phyloP scores from a whole-genome alignment of 2,113 vertebrate genomes.

The Rhombomys opimus region DNA sequence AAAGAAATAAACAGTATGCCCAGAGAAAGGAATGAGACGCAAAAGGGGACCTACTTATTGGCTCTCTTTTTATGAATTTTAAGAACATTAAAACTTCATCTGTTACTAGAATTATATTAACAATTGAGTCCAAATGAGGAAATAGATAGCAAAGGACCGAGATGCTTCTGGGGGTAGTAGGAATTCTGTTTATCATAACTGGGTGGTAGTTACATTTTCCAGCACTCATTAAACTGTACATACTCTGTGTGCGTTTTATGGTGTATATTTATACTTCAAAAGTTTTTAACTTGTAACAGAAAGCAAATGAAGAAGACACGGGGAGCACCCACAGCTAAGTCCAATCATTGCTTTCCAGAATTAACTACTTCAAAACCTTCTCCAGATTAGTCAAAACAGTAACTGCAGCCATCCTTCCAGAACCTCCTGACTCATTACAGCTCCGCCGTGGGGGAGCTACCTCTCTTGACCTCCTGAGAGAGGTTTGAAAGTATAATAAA shows the following conservation, averaged over 20 bases:
- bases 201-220: constrained; percentile 1
- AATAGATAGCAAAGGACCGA: neutral
- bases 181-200: constrained; percentile 8
- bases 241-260: constrained; percentile 7
- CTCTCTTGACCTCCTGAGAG: neutral
- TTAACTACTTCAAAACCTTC: constrained; percentile 48
- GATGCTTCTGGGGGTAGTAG: neutral
- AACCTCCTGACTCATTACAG: neutral
- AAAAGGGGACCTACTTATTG: neutral
- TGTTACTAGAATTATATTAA: neutral
- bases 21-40: neutral
- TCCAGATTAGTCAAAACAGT: constrained; percentile 5
- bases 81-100: neutral
- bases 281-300: constrained; percentile 26
- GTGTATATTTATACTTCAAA: constrained; percentile 4
- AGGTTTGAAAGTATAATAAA: neutral
- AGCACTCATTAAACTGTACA: constrained; percentile 10
- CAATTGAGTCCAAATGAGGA: neutral
- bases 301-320: constrained; percentile 43
- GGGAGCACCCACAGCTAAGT: neutral
- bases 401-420: neutral
- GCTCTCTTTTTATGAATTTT: constrained; percentile 20
- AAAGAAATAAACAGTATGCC: neutral
- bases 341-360: constrained; percentile 42
- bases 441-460: neutral